A percentile compares a stretch with the other conserved stretches of the same genome.
Evolutionary conservation across 2,113 vertebrate species (phyloP).

Genomic region (Rhinogobius similis): DNA sequence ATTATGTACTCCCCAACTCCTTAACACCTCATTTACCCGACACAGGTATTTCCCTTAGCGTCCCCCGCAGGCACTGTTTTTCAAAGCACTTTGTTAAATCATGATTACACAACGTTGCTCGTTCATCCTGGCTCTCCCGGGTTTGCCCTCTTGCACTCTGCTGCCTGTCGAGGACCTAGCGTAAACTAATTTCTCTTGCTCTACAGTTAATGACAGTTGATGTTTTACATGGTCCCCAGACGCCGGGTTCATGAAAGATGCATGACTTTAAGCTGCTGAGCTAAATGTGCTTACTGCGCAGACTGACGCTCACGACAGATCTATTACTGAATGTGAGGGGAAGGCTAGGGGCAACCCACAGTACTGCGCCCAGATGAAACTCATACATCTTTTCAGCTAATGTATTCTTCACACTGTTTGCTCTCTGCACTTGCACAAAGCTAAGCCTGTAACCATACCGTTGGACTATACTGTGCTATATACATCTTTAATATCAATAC

Average conservation of each 20-base stretch:
- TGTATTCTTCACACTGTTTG: slow-evolving; percentile 32
- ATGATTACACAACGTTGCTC: slow-evolving; percentile 26
- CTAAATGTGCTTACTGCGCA: slow-evolving; percentile 57
- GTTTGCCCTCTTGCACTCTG: slow-evolving; percentile 41
- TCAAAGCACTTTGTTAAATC: slow-evolving; percentile 25
- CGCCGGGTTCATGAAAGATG: slow-evolving; percentile 71
- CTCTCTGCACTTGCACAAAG: slow-evolving; percentile 3
- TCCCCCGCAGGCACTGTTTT: slow-evolving; percentile 2
- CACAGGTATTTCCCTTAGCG: slow-evolving; percentile 33
- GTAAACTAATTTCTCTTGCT: slow-evolving; percentile 56
- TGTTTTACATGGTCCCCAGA: slow-evolving; percentile 66
- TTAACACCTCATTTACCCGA: slow-evolving; percentile 41
- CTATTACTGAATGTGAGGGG: slow-evolving; percentile 45
- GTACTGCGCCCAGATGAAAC: slow-evolving; percentile 42
- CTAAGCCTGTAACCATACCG: slow-evolving; percentile 18
- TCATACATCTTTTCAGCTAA: slow-evolving; percentile 41
- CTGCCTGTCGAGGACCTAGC: slow-evolving; percentile 56
- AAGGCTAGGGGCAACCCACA: slow-evolving; percentile 31
- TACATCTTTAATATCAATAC: not conserved
- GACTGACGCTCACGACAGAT: slow-evolving; percentile 56
- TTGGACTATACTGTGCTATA: not conserved
- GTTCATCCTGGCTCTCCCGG: slow-evolving; percentile 21
- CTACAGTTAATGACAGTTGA: slow-evolving; percentile 64
- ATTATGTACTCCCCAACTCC: slow-evolving; percentile 19
- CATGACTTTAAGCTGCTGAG: slow-evolving; percentile 51